A percentile compares a stretch with the other conserved stretches of the same genome.
phyloP scores from a whole-genome alignment of 2,113 vertebrate genomes.

The Malurus cyaneus region DNA sequence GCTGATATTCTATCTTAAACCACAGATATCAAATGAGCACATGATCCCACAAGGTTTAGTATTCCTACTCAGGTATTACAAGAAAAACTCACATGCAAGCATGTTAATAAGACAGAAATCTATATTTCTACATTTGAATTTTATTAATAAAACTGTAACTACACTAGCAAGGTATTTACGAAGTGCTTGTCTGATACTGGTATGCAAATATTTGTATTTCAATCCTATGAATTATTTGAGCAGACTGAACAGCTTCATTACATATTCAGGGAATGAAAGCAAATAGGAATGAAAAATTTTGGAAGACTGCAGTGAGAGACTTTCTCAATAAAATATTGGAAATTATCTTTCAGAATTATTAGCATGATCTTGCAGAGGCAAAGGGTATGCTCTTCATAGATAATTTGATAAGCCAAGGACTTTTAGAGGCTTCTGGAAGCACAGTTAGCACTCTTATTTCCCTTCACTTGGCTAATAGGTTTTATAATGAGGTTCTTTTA shows the following conservation, averaged over 20 bases:
- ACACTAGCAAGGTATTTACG: neutral
- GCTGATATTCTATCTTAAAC: neutral
- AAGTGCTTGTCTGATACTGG: neutral
- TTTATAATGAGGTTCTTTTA: neutral
- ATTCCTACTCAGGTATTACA: neutral
- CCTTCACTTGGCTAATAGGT: neutral
- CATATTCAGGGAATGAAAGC: neutral
- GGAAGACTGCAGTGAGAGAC: neutral
- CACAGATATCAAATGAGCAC: neutral
- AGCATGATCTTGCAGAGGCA: neutral
- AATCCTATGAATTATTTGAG: neutral
- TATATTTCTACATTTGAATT: neutral
- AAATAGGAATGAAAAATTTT: neutral
- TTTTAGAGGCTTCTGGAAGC: neutral
- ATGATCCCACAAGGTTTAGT: neutral
- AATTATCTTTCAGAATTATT: neutral
- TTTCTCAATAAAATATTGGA: neutral
- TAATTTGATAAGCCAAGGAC: neutral
- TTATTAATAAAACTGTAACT: neutral
- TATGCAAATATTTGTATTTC: neutral
- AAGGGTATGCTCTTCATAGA: neutral
- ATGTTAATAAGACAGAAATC: neutral
- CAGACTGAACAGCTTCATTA: neutral
- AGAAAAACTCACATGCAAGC: neutral
- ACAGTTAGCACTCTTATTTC: neutral